Percentiles rank a stretch among this genome's conserved stretches.
phyloP scores from a whole-genome alignment of 2,113 vertebrate genomes.

The Laticauda colubrina region DNA sequence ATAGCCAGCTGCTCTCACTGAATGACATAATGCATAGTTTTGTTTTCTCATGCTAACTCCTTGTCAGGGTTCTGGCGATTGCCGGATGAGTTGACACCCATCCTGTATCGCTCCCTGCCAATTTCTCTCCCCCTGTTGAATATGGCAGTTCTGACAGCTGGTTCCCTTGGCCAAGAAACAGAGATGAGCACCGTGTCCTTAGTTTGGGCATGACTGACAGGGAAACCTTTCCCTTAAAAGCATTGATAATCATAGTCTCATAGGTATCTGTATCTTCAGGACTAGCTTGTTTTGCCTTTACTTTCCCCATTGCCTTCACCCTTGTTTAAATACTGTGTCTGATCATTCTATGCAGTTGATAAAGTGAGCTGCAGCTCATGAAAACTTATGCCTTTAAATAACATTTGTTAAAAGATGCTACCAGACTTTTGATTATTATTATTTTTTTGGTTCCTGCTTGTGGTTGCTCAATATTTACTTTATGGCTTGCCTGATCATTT shows the following conservation, averaged over 20 bases:
- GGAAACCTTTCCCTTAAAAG: too few species aligned
- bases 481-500: neutral
- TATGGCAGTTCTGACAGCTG: too few species aligned
- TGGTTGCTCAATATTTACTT: neutral
- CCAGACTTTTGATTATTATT: neutral
- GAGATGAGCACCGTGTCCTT: too few species aligned
- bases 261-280: neutral
- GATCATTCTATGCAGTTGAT: neutral
- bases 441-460: neutral
- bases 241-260: neutral
- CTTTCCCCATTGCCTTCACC: neutral
- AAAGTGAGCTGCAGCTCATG: neutral
- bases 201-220: too few species aligned
- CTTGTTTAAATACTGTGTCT: neutral
- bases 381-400: neutral
- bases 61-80: too few species aligned
- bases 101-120: too few species aligned
- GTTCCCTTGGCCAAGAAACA: too few species aligned
- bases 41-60: too few species aligned
- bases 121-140: too few species aligned
- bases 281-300: neutral
- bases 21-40: too few species aligned
- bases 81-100: too few species aligned
- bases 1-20: too few species aligned
- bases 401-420: neutral